These are phyloP conservation scores for Rhinopomastus cyanomelas DNA, from an alignment of 2,113 vertebrate species.

Conservation along the genomic window DNA sequence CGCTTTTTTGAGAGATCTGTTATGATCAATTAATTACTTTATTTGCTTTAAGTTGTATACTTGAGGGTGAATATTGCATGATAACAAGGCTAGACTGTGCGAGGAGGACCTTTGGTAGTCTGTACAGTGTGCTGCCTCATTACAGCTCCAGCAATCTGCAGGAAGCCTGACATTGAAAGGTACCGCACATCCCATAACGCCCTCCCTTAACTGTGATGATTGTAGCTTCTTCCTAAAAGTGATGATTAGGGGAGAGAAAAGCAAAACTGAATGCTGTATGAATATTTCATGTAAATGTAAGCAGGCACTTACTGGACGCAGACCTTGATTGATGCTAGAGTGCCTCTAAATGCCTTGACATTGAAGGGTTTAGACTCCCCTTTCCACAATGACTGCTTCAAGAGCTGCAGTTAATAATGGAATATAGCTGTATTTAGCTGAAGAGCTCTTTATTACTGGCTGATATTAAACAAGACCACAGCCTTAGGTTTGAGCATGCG, in stretches of 20 bases:
- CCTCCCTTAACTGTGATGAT: constrained; percentile 91
- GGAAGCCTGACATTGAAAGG: constrained; percentile 87
- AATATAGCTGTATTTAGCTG: constrained; percentile 90
- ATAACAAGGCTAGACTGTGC: constrained; percentile 73
- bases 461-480: constrained; percentile 86
- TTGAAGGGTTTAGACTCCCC: constrained; percentile 88
- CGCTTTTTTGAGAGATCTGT: constrained; percentile 74
- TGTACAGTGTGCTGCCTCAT: constrained; percentile 80
- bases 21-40: constrained; percentile 81
- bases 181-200: constrained; percentile 82
- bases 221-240: constrained; percentile 93
- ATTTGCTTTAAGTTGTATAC: constrained; percentile 77
- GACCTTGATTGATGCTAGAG: constrained; percentile 94
- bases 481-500: constrained; percentile 74
- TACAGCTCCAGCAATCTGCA: constrained; percentile 83
- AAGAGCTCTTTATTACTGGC: constrained; percentile 93
- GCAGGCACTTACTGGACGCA: constrained; percentile 93
- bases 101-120: constrained; percentile 80
- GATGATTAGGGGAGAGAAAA: constrained; percentile 95
- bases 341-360: constrained; percentile 90
- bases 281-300: constrained; percentile 99
- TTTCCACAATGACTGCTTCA: constrained; percentile 82
- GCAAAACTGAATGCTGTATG: constrained; percentile 95
- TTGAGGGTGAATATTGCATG: constrained; percentile 71
- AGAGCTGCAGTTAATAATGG: constrained; percentile 86